A percentile compares a stretch with the other conserved stretches of the same genome.
Conservation (phyloP, 2,888 invertebrate genomes). For the Andrena bucephala region DNA sequence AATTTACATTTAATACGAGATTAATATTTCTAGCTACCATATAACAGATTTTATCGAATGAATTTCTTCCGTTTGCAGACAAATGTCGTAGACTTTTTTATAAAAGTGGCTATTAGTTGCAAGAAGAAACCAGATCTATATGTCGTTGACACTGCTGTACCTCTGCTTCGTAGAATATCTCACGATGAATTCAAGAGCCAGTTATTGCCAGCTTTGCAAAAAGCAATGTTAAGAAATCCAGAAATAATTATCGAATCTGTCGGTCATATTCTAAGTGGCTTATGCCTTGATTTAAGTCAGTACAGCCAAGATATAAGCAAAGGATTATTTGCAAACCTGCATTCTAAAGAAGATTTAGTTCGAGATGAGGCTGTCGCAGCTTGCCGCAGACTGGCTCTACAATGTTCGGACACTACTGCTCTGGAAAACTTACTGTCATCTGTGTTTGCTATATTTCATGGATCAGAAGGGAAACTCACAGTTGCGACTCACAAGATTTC, state of each 20-base stretch:
- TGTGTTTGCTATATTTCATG: constrained; percentile 93
- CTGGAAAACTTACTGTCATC: constrained; percentile 90
- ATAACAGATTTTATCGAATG: constrained; percentile 10
- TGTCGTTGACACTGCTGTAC: constrained; percentile 89
- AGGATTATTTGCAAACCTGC: constrained; percentile 93
- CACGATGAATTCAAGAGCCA: constrained; percentile 90
- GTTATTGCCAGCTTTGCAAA: constrained; percentile 94
- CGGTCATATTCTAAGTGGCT: constrained; percentile 90
- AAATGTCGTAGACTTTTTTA: constrained; percentile 89
- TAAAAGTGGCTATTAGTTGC: constrained; percentile 91
- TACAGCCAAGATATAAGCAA: constrained; percentile 93
- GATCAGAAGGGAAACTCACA: constrained; percentile 95
- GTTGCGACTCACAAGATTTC: constrained; percentile 95
- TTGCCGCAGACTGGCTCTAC: constrained; percentile 89
- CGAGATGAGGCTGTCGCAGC: constrained; percentile 91
- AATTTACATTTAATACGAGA: constrained; percentile 50
- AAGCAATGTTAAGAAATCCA: constrained; percentile 96
- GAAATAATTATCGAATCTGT: constrained; percentile 95
- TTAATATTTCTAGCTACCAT: not conserved
- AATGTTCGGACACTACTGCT: constrained; percentile 89
- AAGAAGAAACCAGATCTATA: constrained; percentile 91
- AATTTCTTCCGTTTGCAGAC: constrained; percentile 82
- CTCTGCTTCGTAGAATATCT: constrained; percentile 88
- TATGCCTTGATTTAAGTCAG: constrained; percentile 91
- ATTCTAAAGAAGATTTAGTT: constrained; percentile 93